A percentile compares a stretch with the other conserved stretches of the same genome.
These are phyloP conservation scores for Ophioderma brevispina DNA, from an alignment of 35 echinoderm and acorn worm species.

Conservation along the genomic window DNA sequence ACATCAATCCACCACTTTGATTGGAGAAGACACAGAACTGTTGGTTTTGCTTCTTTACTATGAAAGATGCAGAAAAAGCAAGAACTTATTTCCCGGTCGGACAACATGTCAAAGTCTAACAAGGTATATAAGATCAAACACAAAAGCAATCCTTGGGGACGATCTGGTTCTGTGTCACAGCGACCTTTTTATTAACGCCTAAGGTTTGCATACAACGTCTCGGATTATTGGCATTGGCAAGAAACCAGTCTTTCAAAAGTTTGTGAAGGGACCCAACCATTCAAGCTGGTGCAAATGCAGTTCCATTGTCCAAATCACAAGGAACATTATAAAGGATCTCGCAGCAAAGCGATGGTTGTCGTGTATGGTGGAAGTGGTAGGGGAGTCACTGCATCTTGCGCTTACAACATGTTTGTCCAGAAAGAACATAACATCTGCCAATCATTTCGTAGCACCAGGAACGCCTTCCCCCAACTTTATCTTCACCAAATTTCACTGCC, in stretches of 20 bases:
- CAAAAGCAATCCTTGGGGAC: slow-evolving; percentile 10
- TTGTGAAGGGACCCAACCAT: not conserved
- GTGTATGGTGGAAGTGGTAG: no score
- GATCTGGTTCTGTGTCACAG: slow-evolving; percentile 6
- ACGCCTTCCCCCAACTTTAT: slow-evolving; percentile 14
- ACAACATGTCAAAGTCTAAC: not conserved
- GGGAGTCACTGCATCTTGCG: slow-evolving; percentile 13
- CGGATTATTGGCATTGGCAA: slow-evolving; percentile 67
- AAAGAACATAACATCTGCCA: not conserved
- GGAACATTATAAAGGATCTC: no score
- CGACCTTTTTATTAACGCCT: slow-evolving; percentile 44
- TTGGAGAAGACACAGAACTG: slow-evolving; percentile 63
- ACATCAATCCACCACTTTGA: not conserved
- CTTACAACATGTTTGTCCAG: not conserved
- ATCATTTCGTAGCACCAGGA: slow-evolving; percentile 15
- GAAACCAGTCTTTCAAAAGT: slow-evolving; percentile 7
- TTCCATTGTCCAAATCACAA: not conserved
- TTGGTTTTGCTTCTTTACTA: slow-evolving; percentile 23
- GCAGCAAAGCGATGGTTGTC: no score
- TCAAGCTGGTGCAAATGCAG: slow-evolving; percentile 4
- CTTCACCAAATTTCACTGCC: slow-evolving; percentile 9
- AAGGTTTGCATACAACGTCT: slow-evolving; percentile 39
- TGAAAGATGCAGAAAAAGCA: slow-evolving; percentile 4
- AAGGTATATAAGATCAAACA: not conserved
- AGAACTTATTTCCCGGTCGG: slow-evolving; percentile 27